These are phyloP conservation scores for Mustela nigripes DNA, from an alignment of 2,113 vertebrate species.

Conservation along the genomic window DNA sequence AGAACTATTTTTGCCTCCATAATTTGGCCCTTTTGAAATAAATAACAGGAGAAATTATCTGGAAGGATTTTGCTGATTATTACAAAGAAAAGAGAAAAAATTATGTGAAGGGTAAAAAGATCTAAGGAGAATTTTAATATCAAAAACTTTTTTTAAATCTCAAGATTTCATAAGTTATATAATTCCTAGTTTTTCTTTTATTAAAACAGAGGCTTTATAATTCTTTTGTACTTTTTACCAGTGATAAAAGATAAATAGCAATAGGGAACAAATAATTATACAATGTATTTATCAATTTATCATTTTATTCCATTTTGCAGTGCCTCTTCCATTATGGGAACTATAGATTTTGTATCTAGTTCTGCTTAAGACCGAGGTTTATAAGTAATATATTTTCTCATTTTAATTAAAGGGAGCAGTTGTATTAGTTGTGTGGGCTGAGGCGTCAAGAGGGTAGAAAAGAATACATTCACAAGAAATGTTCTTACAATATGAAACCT, in stretches of 20 bases:
- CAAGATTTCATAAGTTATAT: conserved; percentile 81
- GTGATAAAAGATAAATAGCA: conserved; percentile 84
- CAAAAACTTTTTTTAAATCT: conserved; percentile 63
- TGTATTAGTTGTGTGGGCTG: conserved; percentile 73
- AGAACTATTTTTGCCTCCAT: conserved; percentile 79
- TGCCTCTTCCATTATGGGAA: conserved; percentile 84
- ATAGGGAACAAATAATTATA: conserved; percentile 81
- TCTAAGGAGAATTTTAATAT: conserved; percentile 59
- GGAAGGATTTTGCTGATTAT: conserved; percentile 76
- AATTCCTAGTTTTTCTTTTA: conserved; percentile 80
- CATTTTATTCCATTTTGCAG: conserved; percentile 84
- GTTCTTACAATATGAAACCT: conserved; percentile 48
- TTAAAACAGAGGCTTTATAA: conserved; percentile 86
- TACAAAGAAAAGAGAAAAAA: conserved; percentile 35
- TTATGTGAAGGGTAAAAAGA: background rate
- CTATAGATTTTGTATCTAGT: conserved; percentile 87
- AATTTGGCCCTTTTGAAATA: conserved; percentile 78
- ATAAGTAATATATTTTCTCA: conserved; percentile 88
- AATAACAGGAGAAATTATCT: conserved; percentile 82
- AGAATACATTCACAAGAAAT: conserved; percentile 72
- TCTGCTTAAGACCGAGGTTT: conserved; percentile 82
- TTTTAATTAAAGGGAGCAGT: conserved; percentile 88
- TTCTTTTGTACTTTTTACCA: conserved; percentile 82
- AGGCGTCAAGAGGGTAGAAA: conserved; percentile 69
- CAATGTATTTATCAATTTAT: conserved; percentile 87